Conservation (phyloP, 2,797 vertebrate genomes). For the Semotilus atromaculatus region DNA sequence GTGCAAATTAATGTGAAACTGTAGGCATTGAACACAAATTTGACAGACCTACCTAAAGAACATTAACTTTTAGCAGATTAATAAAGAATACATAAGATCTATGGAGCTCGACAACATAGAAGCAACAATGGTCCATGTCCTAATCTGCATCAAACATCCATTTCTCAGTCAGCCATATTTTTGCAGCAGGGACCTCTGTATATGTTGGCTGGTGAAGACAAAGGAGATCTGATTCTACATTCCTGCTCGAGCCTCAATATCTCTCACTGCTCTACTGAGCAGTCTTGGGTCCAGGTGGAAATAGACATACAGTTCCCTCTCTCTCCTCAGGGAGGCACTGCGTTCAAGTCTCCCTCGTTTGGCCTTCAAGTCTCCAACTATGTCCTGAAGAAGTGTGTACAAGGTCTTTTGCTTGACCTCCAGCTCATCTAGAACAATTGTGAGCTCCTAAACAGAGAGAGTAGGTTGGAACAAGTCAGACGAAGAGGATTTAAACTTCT, state of each 20-base stretch:
- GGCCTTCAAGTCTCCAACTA: slow-evolving; percentile 82
- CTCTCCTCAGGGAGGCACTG: slow-evolving; percentile 76
- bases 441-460: slow-evolving; percentile 81
- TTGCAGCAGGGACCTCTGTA: neutral
- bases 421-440: slow-evolving; percentile 76
- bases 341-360: slow-evolving; percentile 85
- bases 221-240: slow-evolving; percentile 31
- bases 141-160: too few relatives aligned
- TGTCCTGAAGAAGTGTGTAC: slow-evolving; percentile 80
- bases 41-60: neutral
- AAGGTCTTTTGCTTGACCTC: slow-evolving; percentile 81
- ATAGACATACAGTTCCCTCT: slow-evolving; percentile 88
- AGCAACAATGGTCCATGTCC: neutral
- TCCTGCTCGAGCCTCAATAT: slow-evolving; percentile 79
- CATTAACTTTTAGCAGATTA: neutral
- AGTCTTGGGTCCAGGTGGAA: slow-evolving; percentile 84
- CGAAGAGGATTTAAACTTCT: neutral
- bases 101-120: neutral
- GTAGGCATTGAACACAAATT: neutral
- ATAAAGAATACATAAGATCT: neutral
- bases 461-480: neutral
- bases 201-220: neutral
- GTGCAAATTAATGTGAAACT: neutral
- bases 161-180: neutral
- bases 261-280: slow-evolving; percentile 84